Evolutionary conservation across 2,888 invertebrate genomes (phyloP).

Genomic region (Dryococelus australis): DNA sequence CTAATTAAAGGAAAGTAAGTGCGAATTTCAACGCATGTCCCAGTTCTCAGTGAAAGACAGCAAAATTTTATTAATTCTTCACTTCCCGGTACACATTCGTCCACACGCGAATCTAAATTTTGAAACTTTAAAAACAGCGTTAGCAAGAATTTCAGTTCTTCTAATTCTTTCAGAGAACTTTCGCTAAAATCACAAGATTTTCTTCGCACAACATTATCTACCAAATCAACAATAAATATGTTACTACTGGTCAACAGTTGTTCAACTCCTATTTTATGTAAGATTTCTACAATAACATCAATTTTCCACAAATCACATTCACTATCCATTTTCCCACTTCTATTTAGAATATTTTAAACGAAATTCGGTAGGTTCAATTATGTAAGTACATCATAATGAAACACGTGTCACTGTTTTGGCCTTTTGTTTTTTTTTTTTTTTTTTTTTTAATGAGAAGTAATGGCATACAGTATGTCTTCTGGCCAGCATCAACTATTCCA

Average conservation of each 20-base stretch:
- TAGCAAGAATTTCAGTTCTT: neutral
- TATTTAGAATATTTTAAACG: neutral
- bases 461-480: too few species aligned
- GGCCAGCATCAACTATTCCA: too few species aligned
- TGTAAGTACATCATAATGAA: too few species aligned
- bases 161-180: neutral
- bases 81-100: neutral
- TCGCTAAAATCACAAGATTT: neutral
- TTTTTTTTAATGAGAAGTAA: too few species aligned
- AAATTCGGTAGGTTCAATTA: too few species aligned
- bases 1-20: neutral
- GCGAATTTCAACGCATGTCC: neutral
- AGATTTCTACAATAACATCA: neutral
- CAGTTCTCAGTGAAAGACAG: neutral
- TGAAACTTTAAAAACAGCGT: neutral
- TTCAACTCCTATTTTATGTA: neutral
- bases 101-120: neutral
- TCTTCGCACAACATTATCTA: neutral
- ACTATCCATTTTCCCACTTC: neutral
- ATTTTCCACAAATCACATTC: neutral
- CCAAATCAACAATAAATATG: neutral
- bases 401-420: too few species aligned
- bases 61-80: neutral
- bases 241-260: neutral
- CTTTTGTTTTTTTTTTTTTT: too few species aligned